phyloP scores from a whole-genome alignment of 2,888 invertebrate species.

The Pseudanteris insignis region DNA sequence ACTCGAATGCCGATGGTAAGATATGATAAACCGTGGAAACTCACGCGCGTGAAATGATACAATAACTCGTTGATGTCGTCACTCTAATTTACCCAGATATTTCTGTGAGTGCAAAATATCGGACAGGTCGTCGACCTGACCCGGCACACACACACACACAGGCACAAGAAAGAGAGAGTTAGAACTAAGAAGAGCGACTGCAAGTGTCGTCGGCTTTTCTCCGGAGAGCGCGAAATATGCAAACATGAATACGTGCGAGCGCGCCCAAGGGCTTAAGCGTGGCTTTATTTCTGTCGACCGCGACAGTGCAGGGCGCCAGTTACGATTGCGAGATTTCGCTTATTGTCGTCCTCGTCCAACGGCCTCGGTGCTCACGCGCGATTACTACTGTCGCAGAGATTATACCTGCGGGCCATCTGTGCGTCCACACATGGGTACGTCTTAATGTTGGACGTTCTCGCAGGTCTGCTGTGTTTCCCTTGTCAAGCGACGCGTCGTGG shows the following conservation, averaged over 20 bases:
- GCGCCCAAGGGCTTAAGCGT: background rate
- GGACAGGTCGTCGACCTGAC: constrained; percentile 24
- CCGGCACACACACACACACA: constrained; percentile 16
- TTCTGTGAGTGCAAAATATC: constrained; percentile 5
- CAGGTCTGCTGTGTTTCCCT: constrained; percentile 5
- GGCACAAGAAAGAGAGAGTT: constrained; percentile 13
- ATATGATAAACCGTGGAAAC: no score
- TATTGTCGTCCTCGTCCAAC: no score
- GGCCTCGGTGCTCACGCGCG: no score
- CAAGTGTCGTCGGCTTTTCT: constrained; percentile 24
- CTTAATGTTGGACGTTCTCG: constrained; percentile 5
- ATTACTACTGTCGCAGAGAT: constrained; percentile 19
- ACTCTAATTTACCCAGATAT: constrained; percentile 4
- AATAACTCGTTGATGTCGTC: background rate
- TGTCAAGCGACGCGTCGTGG: no score
- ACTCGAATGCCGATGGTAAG: no score
- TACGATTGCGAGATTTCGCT: constrained; percentile 12
- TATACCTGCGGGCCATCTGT: constrained; percentile 12
- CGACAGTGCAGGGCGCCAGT: constrained; percentile 18
- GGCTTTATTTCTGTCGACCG: constrained; percentile 18
- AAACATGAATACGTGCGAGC: constrained; percentile 13
- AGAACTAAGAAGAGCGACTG: constrained; percentile 10
- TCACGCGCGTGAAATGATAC: no score
- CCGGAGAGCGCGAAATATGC: constrained; percentile 25
- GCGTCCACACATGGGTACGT: constrained; percentile 2